Conservation (phyloP, 2,888 invertebrate genomes). For the Nomada fucata region DNA sequence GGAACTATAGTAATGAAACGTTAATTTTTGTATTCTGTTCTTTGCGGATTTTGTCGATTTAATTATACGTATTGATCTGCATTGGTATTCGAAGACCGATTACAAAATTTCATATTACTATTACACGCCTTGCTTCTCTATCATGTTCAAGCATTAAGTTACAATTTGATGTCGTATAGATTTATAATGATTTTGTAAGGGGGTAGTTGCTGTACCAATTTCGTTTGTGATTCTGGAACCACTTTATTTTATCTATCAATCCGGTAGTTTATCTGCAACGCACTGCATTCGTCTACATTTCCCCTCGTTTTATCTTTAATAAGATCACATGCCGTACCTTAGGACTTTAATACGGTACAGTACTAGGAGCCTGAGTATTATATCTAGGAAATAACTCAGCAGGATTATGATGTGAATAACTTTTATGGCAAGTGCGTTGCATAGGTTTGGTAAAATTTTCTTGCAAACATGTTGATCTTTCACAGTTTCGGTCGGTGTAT, state of each 20-base stretch:
- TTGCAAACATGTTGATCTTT: no score
- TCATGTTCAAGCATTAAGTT: background rate
- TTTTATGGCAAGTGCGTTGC: conserved; percentile 16
- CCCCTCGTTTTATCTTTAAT: conserved; percentile 61
- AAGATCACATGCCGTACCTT: conserved; percentile 52
- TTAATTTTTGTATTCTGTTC: no score
- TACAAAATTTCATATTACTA: background rate
- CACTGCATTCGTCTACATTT: conserved; percentile 46
- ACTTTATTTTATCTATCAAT: conserved; percentile 56
- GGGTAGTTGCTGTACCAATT: conserved; percentile 30
- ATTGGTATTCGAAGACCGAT: no score
- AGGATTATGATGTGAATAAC: conserved; percentile 16
- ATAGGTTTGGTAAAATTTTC: conserved; percentile 12
- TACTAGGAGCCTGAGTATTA: conserved; percentile 16
- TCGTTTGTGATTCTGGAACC: conserved; percentile 35
- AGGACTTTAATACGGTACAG: conserved; percentile 27
- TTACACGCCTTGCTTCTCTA: background rate
- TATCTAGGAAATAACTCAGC: background rate
- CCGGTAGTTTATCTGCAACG: conserved; percentile 61
- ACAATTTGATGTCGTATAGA: conserved; percentile 16
- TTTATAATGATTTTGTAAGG: conserved; percentile 55
- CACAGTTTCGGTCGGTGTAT: no score
- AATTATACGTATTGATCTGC: no score
- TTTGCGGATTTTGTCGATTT: no score
- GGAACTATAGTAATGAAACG: no score